Evolutionary conservation across 2,888 invertebrate genomes (phyloP).

Genomic region (Idaea straminata): DNA sequence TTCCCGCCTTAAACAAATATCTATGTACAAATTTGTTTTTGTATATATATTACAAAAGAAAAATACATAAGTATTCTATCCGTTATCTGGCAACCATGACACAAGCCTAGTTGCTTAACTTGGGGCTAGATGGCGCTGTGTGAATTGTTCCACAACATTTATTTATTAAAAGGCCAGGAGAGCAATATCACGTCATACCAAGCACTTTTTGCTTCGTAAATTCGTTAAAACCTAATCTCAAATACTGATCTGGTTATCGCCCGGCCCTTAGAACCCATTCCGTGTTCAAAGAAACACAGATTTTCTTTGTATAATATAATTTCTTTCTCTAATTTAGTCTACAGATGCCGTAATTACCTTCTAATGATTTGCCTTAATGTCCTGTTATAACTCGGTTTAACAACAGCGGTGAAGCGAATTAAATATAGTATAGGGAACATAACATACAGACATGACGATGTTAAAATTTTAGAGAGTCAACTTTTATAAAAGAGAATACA

Average conservation of each 20-base stretch:
- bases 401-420: constrained; percentile 74
- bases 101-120: too few relatives aligned
- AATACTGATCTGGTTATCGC: neutral
- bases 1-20: too few relatives aligned
- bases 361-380: constrained; percentile 72
- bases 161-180: too few relatives aligned
- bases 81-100: too few relatives aligned
- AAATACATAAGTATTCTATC: too few relatives aligned
- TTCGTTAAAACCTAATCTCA: neutral
- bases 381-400: constrained; percentile 68
- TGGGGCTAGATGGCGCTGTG: too few relatives aligned
- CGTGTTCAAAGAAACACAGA: constrained; percentile 61
- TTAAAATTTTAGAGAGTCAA: constrained; percentile 79
- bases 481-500: constrained; percentile 78
- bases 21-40: too few relatives aligned
- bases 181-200: neutral
- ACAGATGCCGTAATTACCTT: constrained; percentile 48
- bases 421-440: constrained; percentile 73
- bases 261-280: constrained; percentile 59
- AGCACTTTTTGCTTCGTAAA: neutral
- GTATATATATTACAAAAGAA: too few relatives aligned
- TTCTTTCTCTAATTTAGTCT: constrained; percentile 55
- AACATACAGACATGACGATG: constrained; percentile 79
- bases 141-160: too few relatives aligned
- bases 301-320: constrained; percentile 65